Percentiles rank a stretch among this genome's conserved stretches.
Conservation (phyloP, 2,888 invertebrate genomes). For the Nemotelus pantherinus region DNA sequence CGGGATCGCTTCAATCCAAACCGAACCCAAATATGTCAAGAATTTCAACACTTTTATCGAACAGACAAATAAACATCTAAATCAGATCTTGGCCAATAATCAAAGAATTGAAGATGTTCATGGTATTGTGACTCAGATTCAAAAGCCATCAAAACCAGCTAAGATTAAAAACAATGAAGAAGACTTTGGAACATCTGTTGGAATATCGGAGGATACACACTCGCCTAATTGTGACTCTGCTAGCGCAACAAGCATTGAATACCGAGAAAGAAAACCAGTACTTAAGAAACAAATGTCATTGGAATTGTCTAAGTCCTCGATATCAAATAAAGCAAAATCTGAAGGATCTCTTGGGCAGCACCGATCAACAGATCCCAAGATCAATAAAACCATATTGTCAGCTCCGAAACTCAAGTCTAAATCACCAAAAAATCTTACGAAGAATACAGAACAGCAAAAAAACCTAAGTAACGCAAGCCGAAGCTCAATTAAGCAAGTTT, state of each 20-base stretch:
- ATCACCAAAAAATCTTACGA: too few species aligned
- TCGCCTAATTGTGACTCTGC: neutral
- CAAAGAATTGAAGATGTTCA: slow-evolving; percentile 28
- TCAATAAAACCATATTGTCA: too few species aligned
- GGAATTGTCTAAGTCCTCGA: neutral
- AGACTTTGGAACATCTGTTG: too few species aligned
- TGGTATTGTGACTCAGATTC: slow-evolving; percentile 23
- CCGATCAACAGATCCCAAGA: too few species aligned
- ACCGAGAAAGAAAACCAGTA: neutral
- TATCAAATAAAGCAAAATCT: too few species aligned
- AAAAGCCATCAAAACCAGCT: neutral
- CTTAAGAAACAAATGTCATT: neutral
- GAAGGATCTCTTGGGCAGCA: too few species aligned
- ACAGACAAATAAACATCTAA: slow-evolving; percentile 25
- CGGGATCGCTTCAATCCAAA: slow-evolving; percentile 12
- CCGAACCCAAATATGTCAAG: slow-evolving; percentile 19
- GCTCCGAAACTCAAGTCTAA: too few species aligned
- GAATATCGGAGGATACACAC: too few species aligned
- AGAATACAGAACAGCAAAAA: too few species aligned
- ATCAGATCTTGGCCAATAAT: slow-evolving; percentile 31
- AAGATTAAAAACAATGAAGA: too few species aligned
- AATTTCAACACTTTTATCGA: slow-evolving; percentile 35
- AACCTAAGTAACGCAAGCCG: too few species aligned
- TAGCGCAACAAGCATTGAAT: neutral
- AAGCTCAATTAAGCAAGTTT: too few species aligned